Base-by-base conservation (phyloP, 2,888 invertebrate genomes). In the Elmis aenea region DNA sequence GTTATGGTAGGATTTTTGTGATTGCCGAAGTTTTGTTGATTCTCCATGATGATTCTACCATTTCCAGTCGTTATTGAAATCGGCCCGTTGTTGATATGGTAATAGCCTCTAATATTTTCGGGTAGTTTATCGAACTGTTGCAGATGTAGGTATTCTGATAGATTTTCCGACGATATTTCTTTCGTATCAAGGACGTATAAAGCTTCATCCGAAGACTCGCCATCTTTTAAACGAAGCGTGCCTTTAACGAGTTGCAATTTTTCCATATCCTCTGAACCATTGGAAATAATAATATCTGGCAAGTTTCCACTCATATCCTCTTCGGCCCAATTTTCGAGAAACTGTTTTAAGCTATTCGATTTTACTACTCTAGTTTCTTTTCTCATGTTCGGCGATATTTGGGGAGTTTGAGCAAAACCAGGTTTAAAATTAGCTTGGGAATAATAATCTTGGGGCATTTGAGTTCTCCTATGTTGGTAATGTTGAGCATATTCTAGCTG, bases 311-410 rank as follows among this genome's bases (percentile, higher is more conserved):
- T 44, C 1, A 56, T 50, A 9, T 64, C 62, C 33, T 64, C 66
- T 24, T 65, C 66, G 0, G 60, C 62, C 65, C 66, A 65, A 26
- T 57, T 65, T 37, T 67, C 67, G 20, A 66, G 47, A 33, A 57
- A 67, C 18, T 63, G 61, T 31, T 64, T 62, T 3, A 67, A 46
- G 32, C 52, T 60, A 30, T 58, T 58, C 14, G 61, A 49, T 16
- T 52, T 50, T 20, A 57, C 54, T 1, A 49, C 43, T 5, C 49
- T 52, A 4, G 54, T 35, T 27, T 47, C 54, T 28, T 56, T 53
- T n/a, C 49, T 14, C n/a, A 55, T 24, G 5, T 33, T 26, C 13
- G 56, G 51, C 1, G 59, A 42, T 3, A 49, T 26, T 14, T 50
- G 51, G 8, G 43, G 49, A 25, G 47, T 46, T 20, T 44, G 44